A percentile compares a stretch with the other conserved stretches of the same genome.
These are phyloP conservation scores for Chrysolina haemoptera DNA, from an alignment of 2,888 invertebrate genomes.

Conservation along the genomic window DNA sequence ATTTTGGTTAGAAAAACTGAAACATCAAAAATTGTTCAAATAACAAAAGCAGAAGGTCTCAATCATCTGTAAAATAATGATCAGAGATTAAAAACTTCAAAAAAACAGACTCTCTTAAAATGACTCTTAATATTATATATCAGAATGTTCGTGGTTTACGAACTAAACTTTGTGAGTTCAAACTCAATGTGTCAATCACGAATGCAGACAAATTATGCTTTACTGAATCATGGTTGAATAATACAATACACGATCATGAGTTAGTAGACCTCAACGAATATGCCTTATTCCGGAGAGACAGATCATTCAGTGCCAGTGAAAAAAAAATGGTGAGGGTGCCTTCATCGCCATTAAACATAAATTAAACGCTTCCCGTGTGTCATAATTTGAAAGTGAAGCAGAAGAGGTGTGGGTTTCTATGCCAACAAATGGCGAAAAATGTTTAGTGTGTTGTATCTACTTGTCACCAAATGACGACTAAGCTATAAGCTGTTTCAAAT, in stretches of 20 bases:
- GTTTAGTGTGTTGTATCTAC: constrained; percentile 30
- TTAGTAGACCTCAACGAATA: constrained; percentile 33
- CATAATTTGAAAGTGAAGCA: constrained; percentile 26
- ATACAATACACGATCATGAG: constrained; percentile 29
- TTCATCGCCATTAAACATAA: constrained; percentile 34
- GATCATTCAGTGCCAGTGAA: constrained; percentile 24
- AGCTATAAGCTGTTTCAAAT: constrained; percentile 16
- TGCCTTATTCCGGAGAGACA: constrained; percentile 34
- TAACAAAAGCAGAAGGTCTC: constrained; percentile 24
- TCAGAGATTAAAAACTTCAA: background rate
- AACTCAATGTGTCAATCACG: constrained; percentile 15
- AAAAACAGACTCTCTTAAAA: constrained; percentile 23
- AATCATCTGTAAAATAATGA: constrained; percentile 26
- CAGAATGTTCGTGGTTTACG: constrained; percentile 25
- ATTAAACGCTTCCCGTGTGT: constrained; percentile 24
- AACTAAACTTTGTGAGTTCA: no score
- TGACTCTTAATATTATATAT: constrained; percentile 29
- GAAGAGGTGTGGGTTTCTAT: constrained; percentile 27
- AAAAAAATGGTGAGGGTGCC: constrained; percentile 32
- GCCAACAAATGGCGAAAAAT: background rate
- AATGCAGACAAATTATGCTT: constrained; percentile 32
- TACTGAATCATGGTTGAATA: constrained; percentile 34
- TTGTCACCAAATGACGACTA: constrained; percentile 21
- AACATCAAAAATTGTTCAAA: constrained; percentile 29
- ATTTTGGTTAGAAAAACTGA: constrained; percentile 31